phyloP scores from a whole-genome alignment of 2,113 vertebrate species.

The Acrocephalus kingi region DNA sequence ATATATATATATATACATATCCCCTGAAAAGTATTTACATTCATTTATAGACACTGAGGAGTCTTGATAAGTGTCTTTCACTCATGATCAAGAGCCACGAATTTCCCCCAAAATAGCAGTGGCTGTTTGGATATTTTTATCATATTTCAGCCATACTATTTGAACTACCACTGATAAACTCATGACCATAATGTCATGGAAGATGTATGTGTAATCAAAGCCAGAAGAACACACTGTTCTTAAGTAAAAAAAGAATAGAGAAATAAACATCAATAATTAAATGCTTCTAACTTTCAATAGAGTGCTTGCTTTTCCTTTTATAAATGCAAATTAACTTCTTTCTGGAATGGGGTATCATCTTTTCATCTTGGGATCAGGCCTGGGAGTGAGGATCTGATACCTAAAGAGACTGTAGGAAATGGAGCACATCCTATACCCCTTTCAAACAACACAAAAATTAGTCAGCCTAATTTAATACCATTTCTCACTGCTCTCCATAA shows the following conservation, averaged over 20 bases:
- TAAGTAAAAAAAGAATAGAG: conserved; percentile 22
- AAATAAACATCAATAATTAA: conserved; percentile 32
- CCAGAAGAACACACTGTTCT: background rate
- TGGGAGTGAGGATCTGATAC: background rate
- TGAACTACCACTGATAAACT: background rate
- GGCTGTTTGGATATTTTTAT: background rate
- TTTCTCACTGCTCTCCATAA: background rate
- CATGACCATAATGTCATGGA: background rate
- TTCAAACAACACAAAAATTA: conserved; percentile 18
- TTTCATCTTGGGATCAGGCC: background rate
- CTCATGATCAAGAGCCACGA: background rate
- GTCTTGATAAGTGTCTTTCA: background rate
- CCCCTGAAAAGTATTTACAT: background rate
- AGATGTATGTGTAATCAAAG: conserved; percentile 3
- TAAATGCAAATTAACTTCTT: background rate
- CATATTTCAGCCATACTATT: background rate
- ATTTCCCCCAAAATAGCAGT: background rate
- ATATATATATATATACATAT: background rate
- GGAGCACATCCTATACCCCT: background rate
- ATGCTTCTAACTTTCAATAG: background rate
- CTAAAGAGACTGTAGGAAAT: background rate
- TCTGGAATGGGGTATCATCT: background rate
- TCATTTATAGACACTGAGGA: background rate
- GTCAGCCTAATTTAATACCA: conserved; percentile 20
- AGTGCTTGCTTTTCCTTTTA: background rate